Percentiles rank a stretch among this genome's conserved stretches.
Evolutionary conservation across 1,140 invertebrate genomes (phyloP).

Genomic region (Anthonomus grandis): DNA sequence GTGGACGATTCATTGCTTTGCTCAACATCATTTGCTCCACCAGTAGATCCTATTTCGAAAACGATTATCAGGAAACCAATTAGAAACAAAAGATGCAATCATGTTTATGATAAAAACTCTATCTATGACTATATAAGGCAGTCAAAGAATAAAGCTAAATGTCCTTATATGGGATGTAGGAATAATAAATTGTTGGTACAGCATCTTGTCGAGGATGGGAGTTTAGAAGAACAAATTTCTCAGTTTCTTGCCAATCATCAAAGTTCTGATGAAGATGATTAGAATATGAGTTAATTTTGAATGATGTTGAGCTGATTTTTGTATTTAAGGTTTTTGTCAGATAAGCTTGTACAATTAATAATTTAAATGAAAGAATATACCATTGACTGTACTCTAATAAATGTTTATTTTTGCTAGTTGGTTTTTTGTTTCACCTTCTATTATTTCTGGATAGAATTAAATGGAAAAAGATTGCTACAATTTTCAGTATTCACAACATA

Average conservation of each 20-base stretch:
- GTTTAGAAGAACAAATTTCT: conserved; percentile 24
- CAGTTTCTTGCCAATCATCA: conserved; percentile 19
- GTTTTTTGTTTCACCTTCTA: too few species aligned
- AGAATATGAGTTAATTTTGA: too few species aligned
- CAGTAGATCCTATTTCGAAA: conserved; percentile 40
- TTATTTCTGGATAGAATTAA: too few species aligned
- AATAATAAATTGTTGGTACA: conserved; percentile 27
- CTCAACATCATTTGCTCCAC: conserved; percentile 34
- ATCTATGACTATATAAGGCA: conserved; percentile 37
- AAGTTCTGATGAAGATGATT: conserved; percentile 9
- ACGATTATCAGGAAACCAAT: conserved; percentile 33
- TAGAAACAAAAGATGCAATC: conserved; percentile 34
- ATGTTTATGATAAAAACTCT: conserved; percentile 35
- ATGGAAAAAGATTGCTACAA: too few species aligned
- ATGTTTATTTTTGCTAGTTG: too few species aligned
- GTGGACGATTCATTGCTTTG: conserved; percentile 33
- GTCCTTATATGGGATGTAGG: conserved; percentile 39
- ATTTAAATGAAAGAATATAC: too few species aligned
- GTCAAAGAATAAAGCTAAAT: conserved; percentile 33
- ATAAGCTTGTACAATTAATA: too few species aligned
- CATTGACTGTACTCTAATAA: too few species aligned
- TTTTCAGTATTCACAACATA: too few species aligned
- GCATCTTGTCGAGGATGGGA: conserved; percentile 33
- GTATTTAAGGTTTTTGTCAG: too few species aligned
- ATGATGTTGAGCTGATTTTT: too few species aligned